Evolutionary conservation across 2,797 vertebrate species (phyloP), one percentile per base, ranked within the genome.

Genomic region (Rachycentron canadum): DNA sequence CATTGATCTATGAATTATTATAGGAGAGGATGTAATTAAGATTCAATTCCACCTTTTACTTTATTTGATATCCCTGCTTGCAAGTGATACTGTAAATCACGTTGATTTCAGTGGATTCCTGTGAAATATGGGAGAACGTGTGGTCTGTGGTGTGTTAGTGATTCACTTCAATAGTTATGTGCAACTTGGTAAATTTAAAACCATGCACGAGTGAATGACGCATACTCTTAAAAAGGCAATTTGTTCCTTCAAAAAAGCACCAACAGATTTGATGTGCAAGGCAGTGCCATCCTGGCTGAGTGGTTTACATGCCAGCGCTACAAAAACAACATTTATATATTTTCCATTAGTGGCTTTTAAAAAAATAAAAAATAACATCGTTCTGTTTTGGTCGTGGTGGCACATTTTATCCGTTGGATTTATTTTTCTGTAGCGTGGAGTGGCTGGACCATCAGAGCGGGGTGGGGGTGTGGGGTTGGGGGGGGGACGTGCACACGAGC

Each of bases 401-500:
- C 2, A 1, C 26, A 53, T 55, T 19, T 43, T 7, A 5, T 2
- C 16, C 11, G 16, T 4, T 14, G 5, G 17, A 10, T n/a, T 2
- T 17, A 1, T 64, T 28, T 28, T 19, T 26, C 19, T 63, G 6
- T 19, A 25, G 7, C 40, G 4, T 41, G 1, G 4, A 76, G 26
- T 61, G 10, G 21, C 64, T 57, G 11, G 9, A 57, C 34, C 30
- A 65, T 59, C 34, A 60, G 32, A 57, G 66, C 34, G 41, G 65
- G 65, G 58, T n/a, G 10, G 34, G 63, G 43, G 62, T 43, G n/a
- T 17, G 23, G n/a, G n/a, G n/a, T n/a, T n/a, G n/a, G n/a, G 65
- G 58, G 23, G 10, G 34, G 63, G 43, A 65, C 49, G n/a, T 17
- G 23, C 50, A 13, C 69, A 55, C 66, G 5, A 6, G 55, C 57